Percentiles rank a stretch among this genome's conserved stretches.
Evolutionary conservation across 2,888 invertebrate species (phyloP).

Genomic region (Brachynemurus nebulosus): DNA sequence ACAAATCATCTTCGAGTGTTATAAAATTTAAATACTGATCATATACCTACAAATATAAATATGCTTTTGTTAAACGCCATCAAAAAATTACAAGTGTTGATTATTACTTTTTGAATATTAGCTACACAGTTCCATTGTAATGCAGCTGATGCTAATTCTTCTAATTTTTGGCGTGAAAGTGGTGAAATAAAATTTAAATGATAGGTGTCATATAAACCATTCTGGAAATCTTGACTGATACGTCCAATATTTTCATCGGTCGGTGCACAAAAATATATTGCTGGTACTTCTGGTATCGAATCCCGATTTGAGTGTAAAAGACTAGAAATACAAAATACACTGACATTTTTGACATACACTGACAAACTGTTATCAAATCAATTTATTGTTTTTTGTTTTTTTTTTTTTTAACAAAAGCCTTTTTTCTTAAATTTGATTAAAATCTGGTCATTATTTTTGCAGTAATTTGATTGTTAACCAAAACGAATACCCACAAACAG

Average conservation of each 20-base stretch:
- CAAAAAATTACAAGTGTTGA: neutral
- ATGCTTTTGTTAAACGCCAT: neutral
- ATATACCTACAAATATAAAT: conserved; percentile 46
- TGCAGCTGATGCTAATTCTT: conserved; percentile 87
- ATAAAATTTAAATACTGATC: conserved; percentile 99
- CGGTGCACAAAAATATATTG: conserved; percentile 94
- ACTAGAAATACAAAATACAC: conserved; percentile 35
- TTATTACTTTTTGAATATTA: conserved; percentile 69
- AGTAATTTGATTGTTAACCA: too few species aligned
- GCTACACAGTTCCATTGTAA: conserved; percentile 82
- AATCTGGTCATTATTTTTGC: too few species aligned
- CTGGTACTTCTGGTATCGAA: conserved; percentile 96
- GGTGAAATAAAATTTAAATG: conserved; percentile 96
- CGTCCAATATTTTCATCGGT: conserved; percentile 91
- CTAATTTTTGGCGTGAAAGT: conserved; percentile 82
- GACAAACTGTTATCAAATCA: neutral
- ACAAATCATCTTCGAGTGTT: conserved; percentile 94
- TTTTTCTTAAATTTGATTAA: neutral
- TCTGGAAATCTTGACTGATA: conserved; percentile 80
- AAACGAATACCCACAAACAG: too few species aligned
- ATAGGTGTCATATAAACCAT: conserved; percentile 84
- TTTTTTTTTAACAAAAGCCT: neutral
- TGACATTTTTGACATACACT: neutral
- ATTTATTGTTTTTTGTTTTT: too few species aligned
- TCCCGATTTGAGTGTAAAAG: conserved; percentile 79